Conservation (phyloP, 2,113 vertebrate genomes). For the Manacus vitellinus region DNA sequence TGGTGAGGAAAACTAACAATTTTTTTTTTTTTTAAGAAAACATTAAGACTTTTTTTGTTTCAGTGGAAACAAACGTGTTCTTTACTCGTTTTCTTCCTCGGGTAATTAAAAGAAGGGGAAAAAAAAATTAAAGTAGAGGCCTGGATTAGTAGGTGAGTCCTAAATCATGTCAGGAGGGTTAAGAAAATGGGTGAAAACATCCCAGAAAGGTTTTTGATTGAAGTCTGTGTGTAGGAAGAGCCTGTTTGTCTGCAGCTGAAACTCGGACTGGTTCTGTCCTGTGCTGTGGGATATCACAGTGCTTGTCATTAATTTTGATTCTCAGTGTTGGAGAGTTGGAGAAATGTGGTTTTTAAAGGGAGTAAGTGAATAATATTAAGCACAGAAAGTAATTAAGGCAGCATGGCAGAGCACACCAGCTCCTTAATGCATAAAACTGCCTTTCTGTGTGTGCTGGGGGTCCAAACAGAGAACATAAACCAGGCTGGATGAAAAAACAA, state of each 20-base stretch:
- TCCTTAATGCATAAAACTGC: fast-evolving
- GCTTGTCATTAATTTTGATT: not conserved
- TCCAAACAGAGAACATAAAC: not conserved
- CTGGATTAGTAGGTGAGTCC: not conserved
- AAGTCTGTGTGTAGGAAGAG: not conserved
- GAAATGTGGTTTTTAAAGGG: not conserved
- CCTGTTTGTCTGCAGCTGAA: not conserved
- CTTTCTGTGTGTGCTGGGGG: not conserved
- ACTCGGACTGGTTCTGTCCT: not conserved
- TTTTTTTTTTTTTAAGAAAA: not conserved
- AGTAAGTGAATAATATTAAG: not conserved
- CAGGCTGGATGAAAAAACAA: not conserved
- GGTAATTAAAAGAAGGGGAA: not conserved
- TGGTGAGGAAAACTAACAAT: not conserved
- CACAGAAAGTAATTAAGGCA: not conserved
- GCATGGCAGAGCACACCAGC: not conserved
- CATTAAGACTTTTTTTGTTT: not conserved
- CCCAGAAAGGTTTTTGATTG: not conserved
- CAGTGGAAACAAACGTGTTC: not conserved
- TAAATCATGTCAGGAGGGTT: not conserved
- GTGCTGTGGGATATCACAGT: not conserved
- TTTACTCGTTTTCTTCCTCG: not conserved
- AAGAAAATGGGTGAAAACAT: not conserved
- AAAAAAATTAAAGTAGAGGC: not conserved
- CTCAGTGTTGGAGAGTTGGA: not conserved